Evolutionary conservation across 2,888 invertebrate genomes (phyloP).

Genomic region (Baccha elongata): DNA sequence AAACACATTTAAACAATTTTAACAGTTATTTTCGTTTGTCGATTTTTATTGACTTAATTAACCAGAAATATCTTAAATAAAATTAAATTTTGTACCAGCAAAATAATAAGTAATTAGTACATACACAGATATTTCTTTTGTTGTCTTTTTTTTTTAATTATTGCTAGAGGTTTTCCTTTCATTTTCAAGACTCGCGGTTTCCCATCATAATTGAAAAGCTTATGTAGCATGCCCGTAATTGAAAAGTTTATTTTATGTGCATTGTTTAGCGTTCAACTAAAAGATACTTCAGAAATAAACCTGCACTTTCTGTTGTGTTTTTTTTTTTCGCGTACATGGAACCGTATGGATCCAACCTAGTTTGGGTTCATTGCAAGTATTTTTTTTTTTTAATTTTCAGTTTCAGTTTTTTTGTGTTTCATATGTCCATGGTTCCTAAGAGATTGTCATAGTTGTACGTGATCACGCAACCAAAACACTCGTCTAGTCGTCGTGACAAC

Average conservation of each 20-base stretch:
- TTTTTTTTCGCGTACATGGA: conserved; percentile 2
- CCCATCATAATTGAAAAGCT: conserved; percentile 49
- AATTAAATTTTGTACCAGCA: conserved; percentile 23
- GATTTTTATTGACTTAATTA: no score
- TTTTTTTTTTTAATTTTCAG: no score
- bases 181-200: conserved; percentile 35
- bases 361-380: conserved; percentile 43
- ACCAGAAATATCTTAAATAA: no score
- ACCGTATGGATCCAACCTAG: conserved; percentile 60
- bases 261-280: conserved; percentile 40
- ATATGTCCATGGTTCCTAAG: conserved; percentile 48
- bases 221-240: conserved; percentile 67
- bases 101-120: conserved; percentile 35
- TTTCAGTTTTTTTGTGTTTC: conserved; percentile 11
- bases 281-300: conserved; percentile 32
- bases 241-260: conserved; percentile 49
- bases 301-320: conserved; percentile 55
- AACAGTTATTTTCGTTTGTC: no score
- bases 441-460: conserved; percentile 55
- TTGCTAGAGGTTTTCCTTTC: conserved; percentile 22
- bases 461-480: conserved; percentile 51
- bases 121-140: conserved; percentile 31
- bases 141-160: conserved; percentile 33
- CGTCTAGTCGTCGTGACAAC: conserved; percentile 1
- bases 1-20: no score